Base-by-base conservation (phyloP, 2,113 vertebrate species). In the Chlamydotis undulata region DNA sequence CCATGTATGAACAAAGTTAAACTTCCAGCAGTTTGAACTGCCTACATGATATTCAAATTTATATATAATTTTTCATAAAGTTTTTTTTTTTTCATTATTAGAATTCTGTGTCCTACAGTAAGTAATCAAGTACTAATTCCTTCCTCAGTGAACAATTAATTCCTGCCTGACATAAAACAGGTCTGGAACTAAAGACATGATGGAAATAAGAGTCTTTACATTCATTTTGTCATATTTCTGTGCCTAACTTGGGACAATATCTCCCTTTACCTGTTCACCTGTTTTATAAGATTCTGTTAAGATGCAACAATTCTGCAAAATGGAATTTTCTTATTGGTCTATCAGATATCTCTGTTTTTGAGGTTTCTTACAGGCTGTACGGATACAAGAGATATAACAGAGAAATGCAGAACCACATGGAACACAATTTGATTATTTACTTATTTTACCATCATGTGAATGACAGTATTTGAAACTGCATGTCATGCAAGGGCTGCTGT, bases 181-280 rank as follows among this genome's bases (percentile, higher is more conserved):
- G 12, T 49, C 19, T 0, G 3, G 7, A 4, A 68, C 25, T 67
- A 45, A 81, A 82, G 16, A 57, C 16, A 59, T 0, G 0, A 37
- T 28, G 14, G 25, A 91, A 68, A 49, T 55, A 43, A 45, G 15
- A 7, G 49, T 2, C 2, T 52, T 75, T 65, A 12, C 5, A 37
- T 59, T 56, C 1, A 16, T 41, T 92, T 77, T 79, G 35, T 29
- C 31, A 37, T 29, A 75, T 55, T 45, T 25, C 4, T 79, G 6
- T 52, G 6, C 41, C 29, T 89, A 8, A 21, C 55, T 65, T 82
- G 26, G 23, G 65, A 64, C 11, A 50, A 14, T 64, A 69, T 74
- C 73, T 67, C 53, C 7, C 17, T 57, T 79, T 47, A 64, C 19
- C 4, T 28, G 21, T 69, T 78, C 64, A 68, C 9, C 14, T 87